Evolutionary conservation across 2,888 invertebrate genomes (phyloP).

Genomic region (Microctonus hyperodae): DNA sequence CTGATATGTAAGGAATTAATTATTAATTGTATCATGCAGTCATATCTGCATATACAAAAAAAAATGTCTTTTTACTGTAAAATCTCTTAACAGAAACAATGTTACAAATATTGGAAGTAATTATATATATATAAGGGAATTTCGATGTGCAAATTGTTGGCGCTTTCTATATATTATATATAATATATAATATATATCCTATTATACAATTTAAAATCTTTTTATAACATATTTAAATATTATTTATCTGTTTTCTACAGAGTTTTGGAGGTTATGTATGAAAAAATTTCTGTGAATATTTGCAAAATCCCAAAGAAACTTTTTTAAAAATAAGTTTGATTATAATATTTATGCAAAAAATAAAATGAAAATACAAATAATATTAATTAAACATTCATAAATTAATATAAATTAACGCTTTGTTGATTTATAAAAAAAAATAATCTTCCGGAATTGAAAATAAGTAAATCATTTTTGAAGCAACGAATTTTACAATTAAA

Average conservation of each 20-base stretch:
- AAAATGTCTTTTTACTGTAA: too few species aligned
- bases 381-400: background rate
- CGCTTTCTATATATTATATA: background rate
- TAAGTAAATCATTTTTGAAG: constrained; percentile 33
- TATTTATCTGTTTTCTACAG: background rate
- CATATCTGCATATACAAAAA: constrained; percentile 37
- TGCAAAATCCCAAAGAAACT: constrained; percentile 7
- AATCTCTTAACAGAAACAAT: too few species aligned
- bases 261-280: background rate
- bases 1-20: constrained; percentile 26
- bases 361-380: constrained; percentile 6
- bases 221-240: background rate
- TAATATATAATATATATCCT: too few species aligned
- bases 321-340: constrained; percentile 11
- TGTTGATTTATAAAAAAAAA: background rate
- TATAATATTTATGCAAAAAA: constrained; percentile 25
- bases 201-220: background rate
- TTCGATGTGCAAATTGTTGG: background rate
- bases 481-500: constrained; percentile 11
- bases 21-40: constrained; percentile 46
- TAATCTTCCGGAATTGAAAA: background rate
- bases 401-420: constrained; percentile 5
- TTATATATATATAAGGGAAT: background rate
- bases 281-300: background rate
- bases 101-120: background rate